A percentile compares a stretch with the other conserved stretches of the same genome.
These are phyloP conservation scores for Gallinago paraguaiae DNA, from an alignment of 2,113 vertebrate genomes.

Conservation along the genomic window DNA sequence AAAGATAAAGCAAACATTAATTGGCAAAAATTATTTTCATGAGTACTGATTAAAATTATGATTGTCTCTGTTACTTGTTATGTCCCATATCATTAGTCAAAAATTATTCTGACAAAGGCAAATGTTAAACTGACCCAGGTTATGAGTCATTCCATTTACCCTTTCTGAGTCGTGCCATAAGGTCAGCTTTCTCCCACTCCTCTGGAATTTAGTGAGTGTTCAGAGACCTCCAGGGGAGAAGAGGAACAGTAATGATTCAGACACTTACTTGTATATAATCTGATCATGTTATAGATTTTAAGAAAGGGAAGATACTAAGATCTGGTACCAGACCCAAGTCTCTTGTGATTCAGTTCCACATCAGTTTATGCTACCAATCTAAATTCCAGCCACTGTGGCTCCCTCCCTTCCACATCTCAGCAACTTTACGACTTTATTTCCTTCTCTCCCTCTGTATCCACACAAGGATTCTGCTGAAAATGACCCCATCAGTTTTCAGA, in stretches of 20 bases:
- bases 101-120: not conserved
- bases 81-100: not conserved
- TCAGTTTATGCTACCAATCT: not conserved
- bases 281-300: not conserved
- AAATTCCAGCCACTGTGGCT: not conserved
- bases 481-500: not conserved
- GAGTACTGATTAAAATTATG: not conserved
- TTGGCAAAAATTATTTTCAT: not conserved
- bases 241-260: not conserved
- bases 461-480: not conserved
- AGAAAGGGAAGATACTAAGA: not conserved
- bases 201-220: not conserved
- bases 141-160: not conserved
- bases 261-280: not conserved
- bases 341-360: not conserved
- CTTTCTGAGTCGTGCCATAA: not conserved
- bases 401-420: not conserved
- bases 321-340: not conserved
- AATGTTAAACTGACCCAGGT: not conserved
- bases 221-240: not conserved
- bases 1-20: not conserved
- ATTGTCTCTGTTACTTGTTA: not conserved
- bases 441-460: not conserved
- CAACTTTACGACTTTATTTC: not conserved
- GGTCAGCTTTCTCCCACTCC: not conserved